phyloP scores from a whole-genome alignment of 2,797 vertebrate species.

The Diceros bicornis region DNA sequence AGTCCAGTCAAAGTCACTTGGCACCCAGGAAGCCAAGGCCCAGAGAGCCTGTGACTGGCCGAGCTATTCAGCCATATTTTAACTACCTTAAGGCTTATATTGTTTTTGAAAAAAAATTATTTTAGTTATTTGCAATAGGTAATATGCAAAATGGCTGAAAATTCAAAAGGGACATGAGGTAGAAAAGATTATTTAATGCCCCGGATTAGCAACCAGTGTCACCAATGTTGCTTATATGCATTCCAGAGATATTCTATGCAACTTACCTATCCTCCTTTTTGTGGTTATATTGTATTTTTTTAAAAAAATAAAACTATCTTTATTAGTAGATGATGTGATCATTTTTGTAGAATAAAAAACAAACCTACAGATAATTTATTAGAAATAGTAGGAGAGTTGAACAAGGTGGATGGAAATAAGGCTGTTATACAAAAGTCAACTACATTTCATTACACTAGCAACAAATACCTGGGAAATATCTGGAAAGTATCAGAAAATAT shows the following conservation, averaged over 20 bases:
- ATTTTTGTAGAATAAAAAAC: constrained; percentile 42
- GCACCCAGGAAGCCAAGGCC: background rate
- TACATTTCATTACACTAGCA: background rate
- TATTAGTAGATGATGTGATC: background rate
- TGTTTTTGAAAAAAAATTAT: background rate
- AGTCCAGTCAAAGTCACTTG: background rate
- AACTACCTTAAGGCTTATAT: background rate
- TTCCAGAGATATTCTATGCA: background rate
- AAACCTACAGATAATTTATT: background rate
- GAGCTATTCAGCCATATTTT: background rate
- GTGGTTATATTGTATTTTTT: background rate
- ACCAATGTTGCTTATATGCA: background rate
- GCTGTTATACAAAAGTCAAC: background rate
- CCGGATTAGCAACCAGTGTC: background rate
- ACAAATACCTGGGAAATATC: background rate
- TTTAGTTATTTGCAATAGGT: background rate
- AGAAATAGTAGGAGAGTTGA: background rate
- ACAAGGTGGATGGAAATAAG: background rate
- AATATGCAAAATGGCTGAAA: background rate
- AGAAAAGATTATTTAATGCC: background rate
- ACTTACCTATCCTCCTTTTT: background rate
- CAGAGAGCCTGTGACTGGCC: background rate
- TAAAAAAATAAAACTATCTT: background rate
- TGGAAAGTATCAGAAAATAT: background rate
- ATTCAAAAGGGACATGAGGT: background rate